Evolutionary conservation across 2,113 vertebrate species (phyloP).

Genomic region (Uria lomvia): DNA sequence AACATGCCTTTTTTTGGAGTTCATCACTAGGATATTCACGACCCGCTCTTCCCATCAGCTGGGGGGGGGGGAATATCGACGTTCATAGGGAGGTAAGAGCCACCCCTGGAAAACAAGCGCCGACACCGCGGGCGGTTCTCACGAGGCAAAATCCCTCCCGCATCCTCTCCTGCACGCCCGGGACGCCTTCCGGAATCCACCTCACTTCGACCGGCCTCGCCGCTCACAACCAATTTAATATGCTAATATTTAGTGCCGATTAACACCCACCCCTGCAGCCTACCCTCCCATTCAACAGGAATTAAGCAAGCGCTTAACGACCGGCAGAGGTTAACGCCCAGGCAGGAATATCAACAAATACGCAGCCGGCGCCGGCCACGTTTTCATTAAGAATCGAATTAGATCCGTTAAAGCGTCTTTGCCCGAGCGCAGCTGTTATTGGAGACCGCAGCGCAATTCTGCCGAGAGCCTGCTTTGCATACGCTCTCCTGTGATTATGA

Average conservation of each 20-base stretch:
- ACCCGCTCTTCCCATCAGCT: neutral
- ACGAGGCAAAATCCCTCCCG: neutral
- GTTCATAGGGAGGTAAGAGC: neutral
- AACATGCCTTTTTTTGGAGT: neutral
- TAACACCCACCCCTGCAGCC: neutral
- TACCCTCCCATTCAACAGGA: neutral
- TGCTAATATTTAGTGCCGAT: neutral
- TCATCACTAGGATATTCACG: too few relatives aligned
- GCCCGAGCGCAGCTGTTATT: neutral
- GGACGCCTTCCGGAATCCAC: neutral
- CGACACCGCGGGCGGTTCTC: neutral
- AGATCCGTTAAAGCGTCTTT: neutral
- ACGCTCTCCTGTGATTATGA: neutral
- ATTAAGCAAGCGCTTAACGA: neutral
- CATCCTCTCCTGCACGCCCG: neutral
- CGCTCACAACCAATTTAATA: too few relatives aligned
- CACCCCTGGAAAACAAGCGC: too few relatives aligned
- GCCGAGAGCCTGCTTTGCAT: neutral
- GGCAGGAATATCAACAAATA: neutral
- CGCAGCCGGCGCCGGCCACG: neutral
- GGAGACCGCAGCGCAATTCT: neutral
- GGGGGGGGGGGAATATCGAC: too few relatives aligned
- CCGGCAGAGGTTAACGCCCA: neutral
- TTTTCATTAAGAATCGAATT: neutral
- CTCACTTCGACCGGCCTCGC: neutral